Evolutionary conservation across 1,140 invertebrate genomes (phyloP).

Genomic region (Drosophila ohnishii): DNA sequence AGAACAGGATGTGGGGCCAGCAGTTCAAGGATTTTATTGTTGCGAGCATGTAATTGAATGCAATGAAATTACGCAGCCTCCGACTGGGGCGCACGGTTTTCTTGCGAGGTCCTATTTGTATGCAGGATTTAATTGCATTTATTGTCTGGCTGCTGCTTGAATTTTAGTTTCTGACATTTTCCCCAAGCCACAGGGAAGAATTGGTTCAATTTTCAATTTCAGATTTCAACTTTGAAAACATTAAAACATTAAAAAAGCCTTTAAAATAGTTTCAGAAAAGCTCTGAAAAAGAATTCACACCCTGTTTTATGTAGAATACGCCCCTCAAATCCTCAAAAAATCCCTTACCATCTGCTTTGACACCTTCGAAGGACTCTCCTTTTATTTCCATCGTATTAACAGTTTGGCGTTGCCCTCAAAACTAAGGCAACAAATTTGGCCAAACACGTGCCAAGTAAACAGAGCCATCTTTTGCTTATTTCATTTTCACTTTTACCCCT

Average conservation of each 20-base stretch:
- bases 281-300: neutral
- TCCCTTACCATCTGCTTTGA: neutral
- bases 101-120: conserved; percentile 21
- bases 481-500: conserved; percentile 47
- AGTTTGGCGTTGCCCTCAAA: conserved; percentile 12
- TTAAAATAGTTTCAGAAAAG: no score
- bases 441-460: conserved; percentile 44
- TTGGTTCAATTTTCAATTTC: conserved; percentile 5
- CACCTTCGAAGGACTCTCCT: neutral
- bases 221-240: no score
- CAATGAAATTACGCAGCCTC: conserved; percentile 62
- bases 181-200: neutral
- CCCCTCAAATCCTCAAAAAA: neutral
- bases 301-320: no score
- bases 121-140: conserved; percentile 69
- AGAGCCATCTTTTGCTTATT: conserved; percentile 41
- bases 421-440: conserved; percentile 37
- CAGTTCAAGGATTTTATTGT: conserved; percentile 78
- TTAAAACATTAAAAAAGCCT: no score
- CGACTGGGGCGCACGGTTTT: neutral
- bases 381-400: neutral
- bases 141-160: conserved; percentile 37
- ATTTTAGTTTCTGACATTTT: conserved; percentile 15
- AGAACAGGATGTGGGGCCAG: conserved; percentile 22
- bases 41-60: conserved; percentile 75